Conservation (phyloP, 2,797 vertebrate genomes). For the Malacoctenus gilli region DNA sequence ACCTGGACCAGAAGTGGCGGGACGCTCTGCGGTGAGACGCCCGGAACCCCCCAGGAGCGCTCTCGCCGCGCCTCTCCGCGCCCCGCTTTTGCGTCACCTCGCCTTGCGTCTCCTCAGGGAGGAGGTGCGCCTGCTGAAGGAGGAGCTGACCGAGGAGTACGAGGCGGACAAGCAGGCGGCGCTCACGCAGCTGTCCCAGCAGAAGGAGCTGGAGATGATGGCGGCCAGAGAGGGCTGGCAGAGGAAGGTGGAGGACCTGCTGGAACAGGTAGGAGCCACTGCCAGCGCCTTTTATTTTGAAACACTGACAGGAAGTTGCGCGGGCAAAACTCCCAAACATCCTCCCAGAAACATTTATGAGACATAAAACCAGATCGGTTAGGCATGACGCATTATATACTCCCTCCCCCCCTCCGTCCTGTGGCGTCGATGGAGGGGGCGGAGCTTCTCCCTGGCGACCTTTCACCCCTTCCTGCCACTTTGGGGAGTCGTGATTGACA, state of each 20-base stretch:
- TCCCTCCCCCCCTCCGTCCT: no score
- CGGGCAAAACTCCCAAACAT: no score
- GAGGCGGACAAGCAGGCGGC: conserved; percentile 92
- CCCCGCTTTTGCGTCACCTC: no score
- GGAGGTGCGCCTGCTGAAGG: conserved; percentile 90
- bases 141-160: conserved; percentile 91
- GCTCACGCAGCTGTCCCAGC: conserved; percentile 89
- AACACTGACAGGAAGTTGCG: no score
- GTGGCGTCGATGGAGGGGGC: neutral
- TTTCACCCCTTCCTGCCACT: neutral
- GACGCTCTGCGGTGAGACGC: conserved; percentile 92
- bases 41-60: no score
- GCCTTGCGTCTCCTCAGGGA: conserved; percentile 76
- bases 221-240: conserved; percentile 94
- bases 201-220: conserved; percentile 94
- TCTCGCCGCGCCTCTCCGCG: no score
- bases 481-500: conserved; percentile 38
- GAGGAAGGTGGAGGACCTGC: conserved; percentile 94
- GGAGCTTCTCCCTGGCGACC: neutral
- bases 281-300: no score
- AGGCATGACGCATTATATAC: no score
- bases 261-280: conserved; percentile 68
- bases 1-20: conserved; percentile 96
- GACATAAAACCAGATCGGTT: no score
- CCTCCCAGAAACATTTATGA: no score